phyloP scores from a whole-genome alignment of 2,888 invertebrate species.

The Drosophila trichaetosa region DNA sequence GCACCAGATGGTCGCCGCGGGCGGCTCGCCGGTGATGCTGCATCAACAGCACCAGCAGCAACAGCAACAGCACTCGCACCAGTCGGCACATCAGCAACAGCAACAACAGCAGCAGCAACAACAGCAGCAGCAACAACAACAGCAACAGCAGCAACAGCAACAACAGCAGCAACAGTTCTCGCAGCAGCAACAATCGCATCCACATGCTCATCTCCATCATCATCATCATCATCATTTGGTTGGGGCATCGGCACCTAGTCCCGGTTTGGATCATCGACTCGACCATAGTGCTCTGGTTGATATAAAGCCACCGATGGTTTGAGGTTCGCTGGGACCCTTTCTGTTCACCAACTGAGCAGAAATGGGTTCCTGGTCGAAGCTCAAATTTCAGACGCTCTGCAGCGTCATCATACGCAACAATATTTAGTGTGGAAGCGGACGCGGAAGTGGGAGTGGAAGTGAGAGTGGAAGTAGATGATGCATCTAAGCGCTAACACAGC shows the following conservation, averaged over 20 bases:
- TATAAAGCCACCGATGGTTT: conserved; percentile 88
- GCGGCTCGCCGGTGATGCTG: conserved; percentile 84
- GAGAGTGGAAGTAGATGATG: conserved; percentile 1
- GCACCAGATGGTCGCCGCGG: conserved; percentile 84
- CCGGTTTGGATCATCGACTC: conserved; percentile 86
- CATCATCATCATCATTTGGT: conserved; percentile 82
- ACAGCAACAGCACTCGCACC: conserved; percentile 76
- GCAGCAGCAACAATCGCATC: conserved; percentile 74
- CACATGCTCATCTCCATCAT: conserved; percentile 81
- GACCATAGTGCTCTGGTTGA: conserved; percentile 87
- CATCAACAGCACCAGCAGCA: conserved; percentile 83
- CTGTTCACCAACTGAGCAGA: conserved; percentile 82
- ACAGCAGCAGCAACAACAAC: conserved; percentile 53
- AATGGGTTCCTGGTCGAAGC: conserved; percentile 56
- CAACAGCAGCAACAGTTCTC: conserved; percentile 68
- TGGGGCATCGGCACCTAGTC: conserved; percentile 86
- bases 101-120: conserved; percentile 68
- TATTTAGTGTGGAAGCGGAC: conserved; percentile 1
- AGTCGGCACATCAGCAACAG: conserved; percentile 71
- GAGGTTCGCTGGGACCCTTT: conserved; percentile 89
- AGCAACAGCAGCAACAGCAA: conserved; percentile 47
- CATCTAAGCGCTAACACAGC: neutral
- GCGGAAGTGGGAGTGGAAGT: neutral
- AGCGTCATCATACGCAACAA: conserved; percentile 15
- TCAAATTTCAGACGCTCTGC: conserved; percentile 16